Percentiles rank a stretch among this genome's conserved stretches.
Evolutionary conservation across 1,140 invertebrate genomes (phyloP).

Genomic region (Drosophila melanica): DNA sequence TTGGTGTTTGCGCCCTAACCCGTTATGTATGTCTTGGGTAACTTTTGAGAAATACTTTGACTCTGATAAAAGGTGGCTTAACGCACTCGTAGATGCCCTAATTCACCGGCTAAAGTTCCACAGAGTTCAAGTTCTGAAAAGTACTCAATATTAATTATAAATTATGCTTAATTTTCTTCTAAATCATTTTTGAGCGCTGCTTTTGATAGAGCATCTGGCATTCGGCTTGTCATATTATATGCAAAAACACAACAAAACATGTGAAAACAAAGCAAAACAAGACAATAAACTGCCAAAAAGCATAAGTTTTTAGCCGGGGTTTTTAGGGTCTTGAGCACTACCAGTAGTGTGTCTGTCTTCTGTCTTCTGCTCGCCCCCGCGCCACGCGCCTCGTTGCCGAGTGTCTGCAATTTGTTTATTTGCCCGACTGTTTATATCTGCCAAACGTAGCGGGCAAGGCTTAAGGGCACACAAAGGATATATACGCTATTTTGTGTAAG

Average conservation of each 20-base stretch:
- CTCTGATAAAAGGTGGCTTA: not conserved
- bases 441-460: constrained; percentile 2
- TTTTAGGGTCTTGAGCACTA: not conserved
- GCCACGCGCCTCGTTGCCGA: not conserved
- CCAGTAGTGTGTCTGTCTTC: constrained; percentile 27
- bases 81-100: too few relatives aligned
- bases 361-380: not conserved
- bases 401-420: constrained; percentile 45
- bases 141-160: too few relatives aligned
- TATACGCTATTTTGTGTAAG: not conserved
- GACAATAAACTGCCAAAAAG: constrained; percentile 74
- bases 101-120: too few relatives aligned
- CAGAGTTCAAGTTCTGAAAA: too few relatives aligned
- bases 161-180: too few relatives aligned
- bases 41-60: constrained; percentile 11
- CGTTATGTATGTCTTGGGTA: constrained; percentile 2
- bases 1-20: constrained; percentile 4
- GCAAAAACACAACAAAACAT: constrained; percentile 40
- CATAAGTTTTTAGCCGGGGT: constrained; percentile 62
- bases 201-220: not conserved
- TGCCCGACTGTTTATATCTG: constrained; percentile 1
- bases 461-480: not conserved
- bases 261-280: constrained; percentile 63
- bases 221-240: not conserved
- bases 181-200: too few relatives aligned